These are phyloP conservation scores for Heliothis subflexa DNA, from an alignment of 1,140 invertebrate genomes.

Conservation along the genomic window DNA sequence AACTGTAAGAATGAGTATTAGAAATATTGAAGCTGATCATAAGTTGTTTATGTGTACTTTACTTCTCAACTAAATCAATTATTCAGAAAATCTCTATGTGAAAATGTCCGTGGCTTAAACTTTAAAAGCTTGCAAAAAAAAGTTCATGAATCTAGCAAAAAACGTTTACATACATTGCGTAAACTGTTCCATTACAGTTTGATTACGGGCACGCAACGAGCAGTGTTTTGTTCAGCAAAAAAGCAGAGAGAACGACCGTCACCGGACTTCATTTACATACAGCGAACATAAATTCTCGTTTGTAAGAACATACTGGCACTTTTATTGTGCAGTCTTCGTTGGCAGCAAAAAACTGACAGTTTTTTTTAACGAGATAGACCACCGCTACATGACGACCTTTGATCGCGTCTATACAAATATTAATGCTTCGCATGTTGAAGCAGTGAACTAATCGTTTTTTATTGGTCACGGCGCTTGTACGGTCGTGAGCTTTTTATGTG, in stretches of 20 bases:
- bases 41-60: too few relatives aligned
- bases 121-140: slow-evolving; percentile 26
- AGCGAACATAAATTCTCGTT: slow-evolving; percentile 84
- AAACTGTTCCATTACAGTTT: slow-evolving; percentile 50
- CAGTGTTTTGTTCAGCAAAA: slow-evolving; percentile 53
- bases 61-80: too few relatives aligned
- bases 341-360: slow-evolving; percentile 77
- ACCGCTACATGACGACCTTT: slow-evolving; percentile 71
- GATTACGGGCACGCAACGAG: slow-evolving; percentile 49
- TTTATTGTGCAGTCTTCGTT: slow-evolving; percentile 83
- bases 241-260: slow-evolving; percentile 56
- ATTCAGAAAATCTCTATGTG: too few relatives aligned
- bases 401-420: slow-evolving; percentile 78
- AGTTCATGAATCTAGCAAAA: slow-evolving; percentile 32
- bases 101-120: not conserved
- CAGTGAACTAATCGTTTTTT: slow-evolving; percentile 71
- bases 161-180: slow-evolving; percentile 48
- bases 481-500: slow-evolving; percentile 56
- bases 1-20: too few relatives aligned
- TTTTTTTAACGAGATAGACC: slow-evolving; percentile 73
- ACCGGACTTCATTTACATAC: slow-evolving; percentile 79
- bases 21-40: too few relatives aligned
- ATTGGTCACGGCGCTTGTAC: slow-evolving; percentile 57
- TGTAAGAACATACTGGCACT: slow-evolving; percentile 84
- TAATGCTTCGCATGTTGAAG: slow-evolving; percentile 69